Base-by-base conservation (phyloP, 1,140 invertebrate species). In the Leptopilina boulardi region DNA sequence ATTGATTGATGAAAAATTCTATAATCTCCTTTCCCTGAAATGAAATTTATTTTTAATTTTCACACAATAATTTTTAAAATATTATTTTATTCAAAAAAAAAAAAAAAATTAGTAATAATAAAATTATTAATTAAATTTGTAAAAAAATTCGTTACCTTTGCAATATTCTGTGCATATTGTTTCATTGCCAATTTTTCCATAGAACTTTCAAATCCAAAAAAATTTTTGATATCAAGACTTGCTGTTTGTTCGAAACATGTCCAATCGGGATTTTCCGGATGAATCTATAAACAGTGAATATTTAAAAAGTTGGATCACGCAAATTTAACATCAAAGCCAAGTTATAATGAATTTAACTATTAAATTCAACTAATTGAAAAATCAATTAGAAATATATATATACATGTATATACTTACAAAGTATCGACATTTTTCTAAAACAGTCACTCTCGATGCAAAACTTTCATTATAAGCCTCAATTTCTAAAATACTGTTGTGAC, bases 131-230 rank as follows among this genome's bases (percentile, higher is more conserved):
- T n/a, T n/a, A n/a, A n/a, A n/a, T n/a, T n/a, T n/a, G n/a, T n/a
- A n/a, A n/a, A n/a, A n/a, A n/a, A n/a, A n/a, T n/a, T n/a, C n/a
- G n/a, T n/a, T n/a, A 96, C 96, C 92, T 98, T 98, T 74, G 96
- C 94, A 84, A 98, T 96, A 88, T 97, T 98, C 30, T 95, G 93
- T 19, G 97, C 96, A 89, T 99, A 99, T 87, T 99, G 98, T 87
- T 99, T 99, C 94, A 99, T 98, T 8, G 97, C 97, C 84, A 99
- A 93, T 88, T 99, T 99, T 91, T 99, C 98, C 85, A 99, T 97
- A 1, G 96, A 96, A 86, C 94, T 96, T 92, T 99, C 98, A 89
- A 99, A 98, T 0, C 98, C 98, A 91, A 98, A 99, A 90, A 99
- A 99, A 83, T 97, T 98, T 89, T 98, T 98, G 5, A 99, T 97